A percentile compares a stretch with the other conserved stretches of the same genome.
Evolutionary conservation across 2,888 invertebrate genomes (phyloP).

Genomic region (Cepaea hortensis): DNA sequence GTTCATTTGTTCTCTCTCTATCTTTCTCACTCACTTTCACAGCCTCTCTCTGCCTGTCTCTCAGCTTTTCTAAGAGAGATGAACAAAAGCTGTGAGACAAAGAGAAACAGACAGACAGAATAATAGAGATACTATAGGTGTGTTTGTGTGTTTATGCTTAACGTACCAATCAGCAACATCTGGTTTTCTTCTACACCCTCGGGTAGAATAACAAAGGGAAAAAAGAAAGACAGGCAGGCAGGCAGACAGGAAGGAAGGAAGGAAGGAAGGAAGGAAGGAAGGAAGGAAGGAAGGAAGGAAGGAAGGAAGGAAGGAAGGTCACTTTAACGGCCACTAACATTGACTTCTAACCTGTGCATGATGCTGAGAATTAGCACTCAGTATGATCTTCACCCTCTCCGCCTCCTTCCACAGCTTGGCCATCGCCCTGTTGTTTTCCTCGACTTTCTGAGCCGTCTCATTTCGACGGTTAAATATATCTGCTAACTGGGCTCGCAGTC

Average conservation of each 20-base stretch:
- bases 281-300: constrained; percentile 1
- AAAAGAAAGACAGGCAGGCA: neutral
- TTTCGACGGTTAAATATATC: constrained; percentile 90
- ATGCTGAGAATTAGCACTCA: constrained; percentile 96
- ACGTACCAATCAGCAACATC: no score
- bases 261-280: constrained; percentile 1
- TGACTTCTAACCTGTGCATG: constrained; percentile 84
- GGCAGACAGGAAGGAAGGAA: neutral
- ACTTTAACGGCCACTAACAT: neutral
- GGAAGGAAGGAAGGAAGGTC: neutral
- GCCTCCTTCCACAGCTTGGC: constrained; percentile 98
- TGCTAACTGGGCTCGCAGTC: constrained; percentile 92
- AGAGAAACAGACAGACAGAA: no score
- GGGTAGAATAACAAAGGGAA: neutral
- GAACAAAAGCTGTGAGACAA: no score
- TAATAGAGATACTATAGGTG: no score
- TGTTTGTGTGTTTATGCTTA: no score
- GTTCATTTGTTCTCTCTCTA: no score
- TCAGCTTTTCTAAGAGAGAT: no score
- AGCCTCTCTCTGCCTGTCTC: no score
- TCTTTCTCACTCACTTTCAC: no score
- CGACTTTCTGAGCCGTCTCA: constrained; percentile 91
- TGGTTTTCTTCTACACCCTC: no score
- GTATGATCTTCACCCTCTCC: constrained; percentile 93
- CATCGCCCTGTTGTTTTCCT: constrained; percentile 89